Evolutionary conservation across 2,888 invertebrate species (phyloP).

Genomic region (Hirudinaria manillensis): DNA sequence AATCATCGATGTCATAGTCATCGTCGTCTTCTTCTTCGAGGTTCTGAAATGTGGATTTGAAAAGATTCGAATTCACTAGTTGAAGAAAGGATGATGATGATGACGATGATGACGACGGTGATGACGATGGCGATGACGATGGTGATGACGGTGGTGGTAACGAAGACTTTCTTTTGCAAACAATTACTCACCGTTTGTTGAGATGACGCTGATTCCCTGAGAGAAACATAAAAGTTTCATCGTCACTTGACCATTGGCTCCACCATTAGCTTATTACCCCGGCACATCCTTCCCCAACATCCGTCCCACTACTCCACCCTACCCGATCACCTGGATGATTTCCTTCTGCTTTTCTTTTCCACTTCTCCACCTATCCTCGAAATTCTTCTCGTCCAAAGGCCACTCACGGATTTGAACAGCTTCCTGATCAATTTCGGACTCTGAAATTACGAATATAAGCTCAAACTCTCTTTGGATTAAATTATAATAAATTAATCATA

Average conservation of each 20-base stretch:
- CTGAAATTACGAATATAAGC: neutral
- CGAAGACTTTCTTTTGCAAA: neutral
- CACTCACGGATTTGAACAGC: constrained; percentile 1
- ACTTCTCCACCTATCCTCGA: neutral
- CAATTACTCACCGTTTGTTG: neutral
- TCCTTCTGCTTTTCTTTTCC: neutral
- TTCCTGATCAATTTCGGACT: constrained; percentile 1
- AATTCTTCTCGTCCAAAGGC: neutral
- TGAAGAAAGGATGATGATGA: neutral
- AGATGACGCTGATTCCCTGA: neutral
- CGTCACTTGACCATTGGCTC: neutral
- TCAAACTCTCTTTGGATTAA: too few relatives aligned
- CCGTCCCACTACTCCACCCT: neutral
- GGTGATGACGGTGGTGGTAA: neutral
- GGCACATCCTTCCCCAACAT: neutral
- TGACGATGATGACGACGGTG: neutral
- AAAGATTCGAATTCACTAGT: too few relatives aligned
- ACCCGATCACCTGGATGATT: neutral
- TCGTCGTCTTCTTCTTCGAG: neutral
- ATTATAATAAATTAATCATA: too few relatives aligned
- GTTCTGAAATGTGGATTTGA: neutral
- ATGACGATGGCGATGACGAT: neutral
- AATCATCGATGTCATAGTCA: neutral
- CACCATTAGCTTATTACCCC: neutral
- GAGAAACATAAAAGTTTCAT: neutral